phyloP scores from a whole-genome alignment of 2,888 invertebrate species.

The Scaptomyza reducta region DNA sequence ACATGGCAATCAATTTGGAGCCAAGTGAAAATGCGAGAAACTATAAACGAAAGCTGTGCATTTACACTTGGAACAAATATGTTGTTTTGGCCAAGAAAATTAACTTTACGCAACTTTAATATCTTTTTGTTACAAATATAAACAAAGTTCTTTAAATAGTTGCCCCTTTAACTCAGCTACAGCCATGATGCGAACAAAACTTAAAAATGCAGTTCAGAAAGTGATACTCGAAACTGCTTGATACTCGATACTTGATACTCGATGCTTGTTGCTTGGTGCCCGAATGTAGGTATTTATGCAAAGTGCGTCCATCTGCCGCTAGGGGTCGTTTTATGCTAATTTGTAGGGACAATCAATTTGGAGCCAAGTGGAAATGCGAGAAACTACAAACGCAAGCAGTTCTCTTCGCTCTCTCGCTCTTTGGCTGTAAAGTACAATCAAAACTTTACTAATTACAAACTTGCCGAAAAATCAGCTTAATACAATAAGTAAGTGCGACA shows the following conservation, averaged over 20 bases:
- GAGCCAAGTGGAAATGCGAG: conserved; percentile 34
- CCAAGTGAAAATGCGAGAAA: conserved; percentile 43
- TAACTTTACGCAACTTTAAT: no score
- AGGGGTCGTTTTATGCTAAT: conserved; percentile 62
- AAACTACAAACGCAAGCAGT: conserved; percentile 51
- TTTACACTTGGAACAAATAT: no score
- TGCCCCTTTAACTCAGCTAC: background rate
- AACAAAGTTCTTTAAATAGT: background rate
- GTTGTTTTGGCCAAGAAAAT: no score
- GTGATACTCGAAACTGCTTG: background rate
- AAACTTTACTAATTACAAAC: conserved; percentile 83
- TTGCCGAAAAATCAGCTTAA: conserved; percentile 82
- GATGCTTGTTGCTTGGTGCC: background rate
- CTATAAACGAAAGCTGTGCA: conserved; percentile 47
- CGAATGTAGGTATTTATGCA: conserved; percentile 58
- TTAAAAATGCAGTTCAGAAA: background rate
- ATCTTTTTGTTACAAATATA: no score
- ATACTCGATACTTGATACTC: background rate
- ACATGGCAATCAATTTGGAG: conserved; percentile 68
- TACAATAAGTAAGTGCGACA: conserved; percentile 77
- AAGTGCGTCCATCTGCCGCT: conserved; percentile 55
- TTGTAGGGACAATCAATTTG: conserved; percentile 67
- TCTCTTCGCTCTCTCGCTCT: no score
- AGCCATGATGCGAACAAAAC: background rate
- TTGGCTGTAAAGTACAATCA: conserved; percentile 65